Evolutionary conservation across 2,888 invertebrate species (phyloP).

Genomic region (Caprella mutica): DNA sequence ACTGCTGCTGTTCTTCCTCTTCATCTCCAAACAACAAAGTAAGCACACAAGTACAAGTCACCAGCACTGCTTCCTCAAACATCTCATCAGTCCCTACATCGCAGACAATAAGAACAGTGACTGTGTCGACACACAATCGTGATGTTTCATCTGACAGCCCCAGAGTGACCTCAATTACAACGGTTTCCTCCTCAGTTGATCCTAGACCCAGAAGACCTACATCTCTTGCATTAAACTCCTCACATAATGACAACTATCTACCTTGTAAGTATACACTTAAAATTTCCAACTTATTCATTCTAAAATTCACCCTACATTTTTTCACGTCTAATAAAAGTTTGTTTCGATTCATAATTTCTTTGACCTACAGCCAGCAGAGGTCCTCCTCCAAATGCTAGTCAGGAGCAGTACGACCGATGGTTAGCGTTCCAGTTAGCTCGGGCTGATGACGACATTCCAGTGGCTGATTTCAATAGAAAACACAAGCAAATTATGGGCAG

Average conservation of each 20-base stretch:
- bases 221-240: constrained; percentile 19
- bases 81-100: constrained; percentile 10
- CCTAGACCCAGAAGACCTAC: constrained; percentile 30
- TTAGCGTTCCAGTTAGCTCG: constrained; percentile 32
- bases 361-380: neutral
- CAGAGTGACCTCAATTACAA: neutral
- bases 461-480: constrained; percentile 29
- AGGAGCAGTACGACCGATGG: constrained; percentile 33
- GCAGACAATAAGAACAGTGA: too few relatives aligned
- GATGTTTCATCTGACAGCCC: neutral
- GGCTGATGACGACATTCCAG: constrained; percentile 29
- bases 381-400: constrained; percentile 27
- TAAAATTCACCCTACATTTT: neutral
- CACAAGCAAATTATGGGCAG: constrained; percentile 23
- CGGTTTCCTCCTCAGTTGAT: constrained; percentile 8
- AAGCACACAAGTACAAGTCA: neutral
- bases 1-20: constrained; percentile 13
- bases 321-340: neutral
- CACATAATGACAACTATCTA: neutral
- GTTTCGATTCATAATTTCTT: neutral
- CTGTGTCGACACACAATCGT: too few relatives aligned
- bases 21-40: neutral
- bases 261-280: too few relatives aligned
- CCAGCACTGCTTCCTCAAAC: constrained; percentile 6
- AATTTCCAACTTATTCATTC: neutral